phyloP scores from a whole-genome alignment of 1,140 invertebrate species.

The Coenobita brevimanus region DNA sequence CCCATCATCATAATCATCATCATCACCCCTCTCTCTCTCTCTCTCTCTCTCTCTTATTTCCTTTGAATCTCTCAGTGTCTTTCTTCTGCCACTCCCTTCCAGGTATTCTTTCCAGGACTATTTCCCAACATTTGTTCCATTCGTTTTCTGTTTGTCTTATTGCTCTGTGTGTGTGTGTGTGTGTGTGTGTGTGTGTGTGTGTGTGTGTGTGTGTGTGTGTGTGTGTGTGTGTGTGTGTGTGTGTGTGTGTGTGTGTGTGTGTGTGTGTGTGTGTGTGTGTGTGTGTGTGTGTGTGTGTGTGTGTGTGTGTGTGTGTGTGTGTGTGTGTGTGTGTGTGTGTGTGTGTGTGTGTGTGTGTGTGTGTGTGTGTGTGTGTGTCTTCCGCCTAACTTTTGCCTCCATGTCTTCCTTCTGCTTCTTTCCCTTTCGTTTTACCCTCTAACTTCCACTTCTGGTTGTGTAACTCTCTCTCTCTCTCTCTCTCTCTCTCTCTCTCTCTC shows the following conservation, averaged over 20 bases:
- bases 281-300: neutral
- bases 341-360: neutral
- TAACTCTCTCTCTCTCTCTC: neutral
- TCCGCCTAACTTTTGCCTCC: too few relatives aligned
- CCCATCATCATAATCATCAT: too few relatives aligned
- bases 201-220: neutral
- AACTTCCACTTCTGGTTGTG: neutral
- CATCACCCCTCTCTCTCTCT: too few relatives aligned
- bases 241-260: slow-evolving; percentile 7
- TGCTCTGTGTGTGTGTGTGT: too few relatives aligned
- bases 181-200: neutral
- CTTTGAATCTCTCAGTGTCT: too few relatives aligned
- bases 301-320: neutral
- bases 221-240: slow-evolving; percentile 7
- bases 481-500: neutral
- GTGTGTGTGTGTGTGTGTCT: slow-evolving; percentile 6
- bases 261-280: neutral
- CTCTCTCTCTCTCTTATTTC: too few relatives aligned
- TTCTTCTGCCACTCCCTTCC: too few relatives aligned
- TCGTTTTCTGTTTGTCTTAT: too few relatives aligned
- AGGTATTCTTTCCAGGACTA: too few relatives aligned
- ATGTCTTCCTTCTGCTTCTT: too few relatives aligned
- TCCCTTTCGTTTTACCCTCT: too few relatives aligned
- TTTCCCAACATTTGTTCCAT: too few relatives aligned
- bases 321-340: neutral